Percentiles rank a stretch among this genome's conserved stretches.
Evolutionary conservation across 2,888 invertebrate species (phyloP).

Genomic region (Stenodera caucasica): DNA sequence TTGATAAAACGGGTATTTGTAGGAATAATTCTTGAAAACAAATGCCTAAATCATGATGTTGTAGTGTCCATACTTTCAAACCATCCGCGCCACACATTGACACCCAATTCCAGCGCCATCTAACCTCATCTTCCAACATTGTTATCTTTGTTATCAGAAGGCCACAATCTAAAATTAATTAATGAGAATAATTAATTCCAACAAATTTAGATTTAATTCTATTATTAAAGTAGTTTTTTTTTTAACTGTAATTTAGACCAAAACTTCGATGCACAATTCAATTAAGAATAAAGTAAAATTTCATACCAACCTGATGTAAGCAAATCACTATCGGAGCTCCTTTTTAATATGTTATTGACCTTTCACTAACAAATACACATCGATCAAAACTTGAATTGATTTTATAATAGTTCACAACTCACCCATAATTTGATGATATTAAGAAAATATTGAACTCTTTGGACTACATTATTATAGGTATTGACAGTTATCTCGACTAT

Average conservation of each 20-base stretch:
- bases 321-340: neutral
- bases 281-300: too few relatives aligned
- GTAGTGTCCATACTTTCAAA: constrained; percentile 69
- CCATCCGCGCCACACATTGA: constrained; percentile 76
- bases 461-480: neutral
- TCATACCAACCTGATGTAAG: neutral
- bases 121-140: constrained; percentile 10
- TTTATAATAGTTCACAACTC: neutral
- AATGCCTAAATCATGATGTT: constrained; percentile 73
- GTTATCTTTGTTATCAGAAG: neutral
- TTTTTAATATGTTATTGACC: too few relatives aligned
- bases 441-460: neutral
- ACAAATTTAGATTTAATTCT: neutral
- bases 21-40: constrained; percentile 86
- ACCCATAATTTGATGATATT: neutral
- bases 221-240: too few relatives aligned
- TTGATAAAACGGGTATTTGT: constrained; percentile 71
- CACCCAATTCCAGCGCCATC: constrained; percentile 69
- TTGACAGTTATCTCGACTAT: neutral
- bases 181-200: neutral
- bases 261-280: too few relatives aligned
- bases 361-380: neutral
- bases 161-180: neutral
- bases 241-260: too few relatives aligned
- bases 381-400: neutral